Evolutionary conservation across 2,113 vertebrate species (phyloP).

Genomic region (Eidolon helvum): DNA sequence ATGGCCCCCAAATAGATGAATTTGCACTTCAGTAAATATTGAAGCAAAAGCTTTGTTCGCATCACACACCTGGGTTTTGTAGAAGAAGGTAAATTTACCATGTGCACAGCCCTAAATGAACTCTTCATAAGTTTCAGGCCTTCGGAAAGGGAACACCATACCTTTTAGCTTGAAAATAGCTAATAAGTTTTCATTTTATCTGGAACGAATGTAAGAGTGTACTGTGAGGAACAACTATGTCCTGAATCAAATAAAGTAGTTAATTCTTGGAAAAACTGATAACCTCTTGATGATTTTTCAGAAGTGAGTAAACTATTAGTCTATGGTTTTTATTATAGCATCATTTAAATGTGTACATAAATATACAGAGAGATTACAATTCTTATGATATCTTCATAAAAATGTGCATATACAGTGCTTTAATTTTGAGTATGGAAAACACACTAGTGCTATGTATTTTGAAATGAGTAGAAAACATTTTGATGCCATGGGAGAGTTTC

Average conservation of each 20-base stretch:
- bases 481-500: not conserved
- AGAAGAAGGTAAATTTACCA: not conserved
- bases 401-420: not conserved
- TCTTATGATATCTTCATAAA: not conserved
- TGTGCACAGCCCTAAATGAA: not conserved
- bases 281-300: not conserved
- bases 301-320: not conserved
- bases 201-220: not conserved
- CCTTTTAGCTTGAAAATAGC: not conserved
- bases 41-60: not conserved
- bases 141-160: not conserved
- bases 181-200: not conserved
- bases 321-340: not conserved
- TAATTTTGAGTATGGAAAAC: not conserved
- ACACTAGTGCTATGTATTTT: not conserved
- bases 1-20: not conserved
- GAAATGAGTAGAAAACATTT: not conserved
- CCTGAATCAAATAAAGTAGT: not conserved
- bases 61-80: not conserved
- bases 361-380: not conserved
- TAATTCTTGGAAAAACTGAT: not conserved
- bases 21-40: not conserved
- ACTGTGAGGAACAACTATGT: not conserved
- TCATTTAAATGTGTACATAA: not conserved
- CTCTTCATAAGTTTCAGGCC: not conserved